Base-by-base conservation (phyloP, 2,797 vertebrate species). In the Lutjanus campechanus region DNA sequence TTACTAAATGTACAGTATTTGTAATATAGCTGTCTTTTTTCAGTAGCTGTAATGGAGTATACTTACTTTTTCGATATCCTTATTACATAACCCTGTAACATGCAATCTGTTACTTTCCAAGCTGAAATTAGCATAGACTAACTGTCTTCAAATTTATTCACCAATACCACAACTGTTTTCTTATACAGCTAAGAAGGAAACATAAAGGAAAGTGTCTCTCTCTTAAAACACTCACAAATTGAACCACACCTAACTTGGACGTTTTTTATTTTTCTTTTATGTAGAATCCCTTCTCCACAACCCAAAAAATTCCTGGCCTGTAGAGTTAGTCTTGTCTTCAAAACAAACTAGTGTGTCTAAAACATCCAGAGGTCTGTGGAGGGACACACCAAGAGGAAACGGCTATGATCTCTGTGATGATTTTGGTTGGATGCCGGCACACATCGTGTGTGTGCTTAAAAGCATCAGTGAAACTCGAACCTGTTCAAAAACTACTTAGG, bases 381-480 rank as follows among this genome's bases (percentile, higher is more conserved):
- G 75, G 76, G 65, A 77, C 79, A 79, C 49, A 36, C 69, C 51
- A 49, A 69, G 75, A 85, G 90, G 89, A 94, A 92, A 92, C 53
- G 73, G 79, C 76, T 79, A 47, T 46, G 68, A 83, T 88, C 82
- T 89, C 81, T 81, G 75, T 80, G 84, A 90, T 83, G 82, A 90
- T 93, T 91, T 91, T 78, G 79, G 76, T 91, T 91, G 85, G 88
- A 90, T 29, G 40, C 81, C 68, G 36, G 74, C 81, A 67, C 73
- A 36, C 74, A 84, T 70, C 62, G 72, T 82, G 83, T 90, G 90
- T 85, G 88, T 84, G 81, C 81, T 88, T 85, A 84, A 91, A 93
- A 91, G 89, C 82, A 80, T 77, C 1, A 55, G 65, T 88, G 92
- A 93, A 94, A 94, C 82, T 85, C 85, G 80, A 95, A 90, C 83